These are phyloP conservation scores for Druon quercuslanigerum DNA, from an alignment of 1,140 invertebrate genomes.

Conservation along the genomic window DNA sequence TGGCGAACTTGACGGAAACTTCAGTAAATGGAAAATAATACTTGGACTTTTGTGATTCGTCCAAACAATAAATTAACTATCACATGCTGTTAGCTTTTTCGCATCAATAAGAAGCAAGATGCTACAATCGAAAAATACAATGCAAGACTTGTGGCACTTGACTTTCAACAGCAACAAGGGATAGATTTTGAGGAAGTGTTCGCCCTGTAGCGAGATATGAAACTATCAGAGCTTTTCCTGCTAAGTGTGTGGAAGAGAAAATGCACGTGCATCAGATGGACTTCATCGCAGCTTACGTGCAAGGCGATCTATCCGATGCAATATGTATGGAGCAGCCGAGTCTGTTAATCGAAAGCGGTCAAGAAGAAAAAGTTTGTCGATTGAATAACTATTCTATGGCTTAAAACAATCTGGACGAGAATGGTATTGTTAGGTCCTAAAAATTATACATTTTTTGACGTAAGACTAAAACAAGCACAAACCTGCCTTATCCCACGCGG, in stretches of 20 bases:
- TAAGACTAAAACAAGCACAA: too few relatives aligned
- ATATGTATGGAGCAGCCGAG: too few relatives aligned
- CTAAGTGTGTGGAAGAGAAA: too few relatives aligned
- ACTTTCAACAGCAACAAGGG: slow-evolving; percentile 19
- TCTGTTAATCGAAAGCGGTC: too few relatives aligned
- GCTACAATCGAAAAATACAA: slow-evolving; percentile 41
- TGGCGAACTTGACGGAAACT: neutral
- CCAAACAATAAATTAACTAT: slow-evolving; percentile 34
- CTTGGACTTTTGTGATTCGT: slow-evolving; percentile 39
- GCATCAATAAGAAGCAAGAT: too few relatives aligned
- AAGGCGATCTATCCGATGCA: too few relatives aligned
- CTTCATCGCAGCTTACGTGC: slow-evolving; percentile 36
- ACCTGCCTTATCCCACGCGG: too few relatives aligned
- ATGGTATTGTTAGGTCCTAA: too few relatives aligned
- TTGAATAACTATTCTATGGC: slow-evolving; percentile 36
- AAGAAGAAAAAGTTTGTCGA: slow-evolving; percentile 39
- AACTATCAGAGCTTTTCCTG: slow-evolving; percentile 38
- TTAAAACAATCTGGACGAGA: too few relatives aligned
- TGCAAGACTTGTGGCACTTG: slow-evolving; percentile 36
- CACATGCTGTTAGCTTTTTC: slow-evolving; percentile 34
- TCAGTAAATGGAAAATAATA: slow-evolving; percentile 25
- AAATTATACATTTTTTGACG: too few relatives aligned
- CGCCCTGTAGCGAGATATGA: slow-evolving; percentile 42
- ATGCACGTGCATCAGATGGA: too few relatives aligned
- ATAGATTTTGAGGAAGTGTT: slow-evolving; percentile 44